phyloP scores from a whole-genome alignment of 2,888 invertebrate species.

The Troilus luridus region DNA sequence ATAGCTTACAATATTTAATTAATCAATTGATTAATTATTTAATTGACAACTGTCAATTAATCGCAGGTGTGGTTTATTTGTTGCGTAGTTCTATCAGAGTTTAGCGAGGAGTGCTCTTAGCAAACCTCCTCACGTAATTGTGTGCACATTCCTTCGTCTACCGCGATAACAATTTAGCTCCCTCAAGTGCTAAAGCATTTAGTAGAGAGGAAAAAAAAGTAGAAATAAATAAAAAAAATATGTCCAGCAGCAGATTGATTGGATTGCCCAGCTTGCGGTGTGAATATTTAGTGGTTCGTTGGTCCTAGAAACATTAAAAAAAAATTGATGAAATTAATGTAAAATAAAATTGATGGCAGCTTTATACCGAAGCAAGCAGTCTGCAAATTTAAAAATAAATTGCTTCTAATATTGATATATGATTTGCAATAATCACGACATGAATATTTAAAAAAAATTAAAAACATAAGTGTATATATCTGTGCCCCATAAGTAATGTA shows the following conservation, averaged over 20 bases:
- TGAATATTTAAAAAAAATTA: too few species aligned
- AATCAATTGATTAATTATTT: background rate
- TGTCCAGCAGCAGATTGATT: background rate
- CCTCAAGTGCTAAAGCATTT: constrained; percentile 17
- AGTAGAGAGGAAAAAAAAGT: background rate
- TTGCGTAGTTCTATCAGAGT: background rate
- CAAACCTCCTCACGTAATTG: background rate
- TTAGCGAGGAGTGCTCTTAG: background rate
- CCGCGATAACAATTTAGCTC: constrained; percentile 23
- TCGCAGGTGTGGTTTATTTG: background rate
- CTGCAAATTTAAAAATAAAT: too few species aligned
- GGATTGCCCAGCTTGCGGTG: background rate
- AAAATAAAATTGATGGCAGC: background rate
- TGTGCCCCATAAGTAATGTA: too few species aligned
- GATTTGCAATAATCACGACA: too few species aligned
- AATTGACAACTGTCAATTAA: background rate
- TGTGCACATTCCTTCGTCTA: background rate
- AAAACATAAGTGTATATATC: too few species aligned
- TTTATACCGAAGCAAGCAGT: too few species aligned
- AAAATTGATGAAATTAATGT: background rate
- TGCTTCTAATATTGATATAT: too few species aligned
- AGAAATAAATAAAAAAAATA: background rate
- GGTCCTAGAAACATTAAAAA: background rate
- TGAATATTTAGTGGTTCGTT: constrained; percentile 6
- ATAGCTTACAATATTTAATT: background rate